Evolutionary conservation across 2,113 vertebrate genomes (phyloP).

Genomic region (Ia io): DNA sequence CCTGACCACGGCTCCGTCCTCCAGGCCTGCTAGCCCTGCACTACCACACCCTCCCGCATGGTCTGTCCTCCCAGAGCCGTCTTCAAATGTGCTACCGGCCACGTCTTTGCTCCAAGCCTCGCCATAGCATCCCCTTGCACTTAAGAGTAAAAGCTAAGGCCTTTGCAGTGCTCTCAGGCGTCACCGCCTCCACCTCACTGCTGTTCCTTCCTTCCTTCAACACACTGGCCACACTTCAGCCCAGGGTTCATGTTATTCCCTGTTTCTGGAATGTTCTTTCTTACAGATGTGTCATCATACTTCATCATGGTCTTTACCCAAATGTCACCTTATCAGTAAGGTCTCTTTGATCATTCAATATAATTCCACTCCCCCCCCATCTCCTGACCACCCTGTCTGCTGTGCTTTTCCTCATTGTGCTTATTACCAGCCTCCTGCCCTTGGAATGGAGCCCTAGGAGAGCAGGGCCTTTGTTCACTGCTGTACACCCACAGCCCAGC

Average conservation of each 20-base stretch:
- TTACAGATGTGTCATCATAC: not conserved
- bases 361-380: not conserved
- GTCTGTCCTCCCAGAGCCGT: not conserved
- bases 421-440: not conserved
- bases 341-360: not conserved
- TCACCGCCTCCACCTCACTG: not conserved
- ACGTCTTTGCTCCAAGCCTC: not conserved
- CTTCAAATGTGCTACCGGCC: not conserved
- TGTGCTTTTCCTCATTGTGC: not conserved
- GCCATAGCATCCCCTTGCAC: not conserved
- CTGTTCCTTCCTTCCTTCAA: not conserved
- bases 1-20: not conserved
- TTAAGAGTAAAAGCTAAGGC: not conserved
- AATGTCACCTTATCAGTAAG: not conserved
- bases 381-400: not conserved
- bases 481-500: not conserved
- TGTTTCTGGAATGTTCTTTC: not conserved
- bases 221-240: not conserved
- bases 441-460: not conserved
- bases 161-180: not conserved
- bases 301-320: not conserved
- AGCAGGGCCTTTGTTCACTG: not conserved
- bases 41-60: not conserved
- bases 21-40: too few relatives aligned
- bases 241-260: not conserved